Base-by-base conservation (phyloP, 2,888 invertebrate species). In the Taenaris catops region DNA sequence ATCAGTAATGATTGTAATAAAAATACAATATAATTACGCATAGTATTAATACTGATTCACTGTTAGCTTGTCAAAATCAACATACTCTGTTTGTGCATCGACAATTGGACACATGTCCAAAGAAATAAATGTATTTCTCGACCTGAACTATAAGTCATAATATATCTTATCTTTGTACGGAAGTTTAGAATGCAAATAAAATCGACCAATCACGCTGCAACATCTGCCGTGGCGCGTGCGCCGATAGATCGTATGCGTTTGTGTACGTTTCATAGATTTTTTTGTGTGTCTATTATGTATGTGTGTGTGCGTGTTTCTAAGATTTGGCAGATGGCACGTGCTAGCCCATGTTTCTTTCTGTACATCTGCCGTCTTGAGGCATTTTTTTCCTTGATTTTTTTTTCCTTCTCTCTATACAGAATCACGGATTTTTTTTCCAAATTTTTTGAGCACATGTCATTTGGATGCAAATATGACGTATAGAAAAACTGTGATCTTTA, bases 281-380 rank as follows among this genome's bases (percentile, higher is more conserved):
- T 72, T 73, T 63, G 46, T 44, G 26, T 41, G 35, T 59, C 63
- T 63, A 63, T 65, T 61, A 50, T 56, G 19, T 21, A 24, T n/a
- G n/a, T 51, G 48, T 72, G 74, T 80, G 67, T 64, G 65, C 53
- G 62, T 53, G 54, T 63, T 67, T 62, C 79, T 79, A 68, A 58
- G 81, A 81, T 84, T 86, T 84, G 79, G 84, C 84, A 86, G 84
- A 86, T 83, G 84, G 84, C 84, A 84, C 84, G 84, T 81, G 84
- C 84, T 73, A 42, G 32, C 41, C 56, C 54, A 59, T 56, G 68
- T 66, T 76, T 72, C 74, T 79, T 78, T 73, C 56, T 60, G 67
- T 75, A 67, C 84, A 86, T 81, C 84, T 86, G 84, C 73, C 84
- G 79, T 54, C 73, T 73, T 63, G 49, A 52, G 53, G 58, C 59